Evolutionary conservation across 2,113 vertebrate species (phyloP).

Genomic region (Pithys albifrons): DNA sequence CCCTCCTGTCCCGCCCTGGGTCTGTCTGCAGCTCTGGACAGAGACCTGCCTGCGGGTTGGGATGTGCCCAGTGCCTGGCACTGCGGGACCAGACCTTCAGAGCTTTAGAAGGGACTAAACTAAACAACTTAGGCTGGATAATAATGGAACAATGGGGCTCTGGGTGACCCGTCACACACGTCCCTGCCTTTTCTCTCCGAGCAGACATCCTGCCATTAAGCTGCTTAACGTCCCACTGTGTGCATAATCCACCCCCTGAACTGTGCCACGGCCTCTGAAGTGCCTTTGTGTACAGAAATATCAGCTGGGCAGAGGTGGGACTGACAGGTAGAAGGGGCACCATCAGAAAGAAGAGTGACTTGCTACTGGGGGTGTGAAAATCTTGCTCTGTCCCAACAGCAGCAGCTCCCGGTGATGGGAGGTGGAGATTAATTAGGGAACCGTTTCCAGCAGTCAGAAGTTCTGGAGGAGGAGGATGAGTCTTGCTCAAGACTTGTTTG

Average conservation of each 20-base stretch:
- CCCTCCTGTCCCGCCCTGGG: rapidly evolving
- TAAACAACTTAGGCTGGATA: not conserved
- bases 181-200: not conserved
- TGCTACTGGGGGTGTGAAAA: no score
- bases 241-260: not conserved
- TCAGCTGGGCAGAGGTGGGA: not conserved
- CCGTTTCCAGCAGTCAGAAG: not conserved
- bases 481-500: not conserved
- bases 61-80: not conserved
- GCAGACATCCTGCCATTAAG: constrained; percentile 14
- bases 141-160: not conserved
- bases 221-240: not conserved
- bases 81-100: not conserved
- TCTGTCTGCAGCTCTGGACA: not conserved
- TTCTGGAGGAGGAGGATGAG: not conserved
- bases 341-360: not conserved
- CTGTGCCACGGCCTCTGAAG: rapidly evolving
- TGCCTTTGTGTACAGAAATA: rapidly evolving
- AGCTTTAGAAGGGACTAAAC: not conserved
- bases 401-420: not conserved
- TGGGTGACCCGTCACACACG: not conserved
- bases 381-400: not conserved
- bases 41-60: not conserved
- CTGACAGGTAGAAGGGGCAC: not conserved
- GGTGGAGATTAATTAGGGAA: not conserved